Evolutionary conservation across 2,888 invertebrate species (phyloP).

Genomic region (Alcis repandata): DNA sequence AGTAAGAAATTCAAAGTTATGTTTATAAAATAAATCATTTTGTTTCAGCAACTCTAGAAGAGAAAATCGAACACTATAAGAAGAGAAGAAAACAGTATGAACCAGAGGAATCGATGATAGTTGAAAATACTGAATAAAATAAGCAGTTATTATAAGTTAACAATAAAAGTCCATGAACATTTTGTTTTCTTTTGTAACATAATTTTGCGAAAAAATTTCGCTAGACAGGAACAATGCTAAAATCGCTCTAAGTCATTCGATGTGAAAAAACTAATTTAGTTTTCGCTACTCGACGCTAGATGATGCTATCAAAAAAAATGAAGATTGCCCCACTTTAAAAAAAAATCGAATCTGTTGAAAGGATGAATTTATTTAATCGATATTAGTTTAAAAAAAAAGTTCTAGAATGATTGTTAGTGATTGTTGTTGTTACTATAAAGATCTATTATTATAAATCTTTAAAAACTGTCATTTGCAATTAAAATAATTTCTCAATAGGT

Average conservation of each 20-base stretch:
- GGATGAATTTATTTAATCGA: not conserved
- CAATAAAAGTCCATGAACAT: not conserved
- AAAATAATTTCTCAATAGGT: slow-evolving; percentile 27
- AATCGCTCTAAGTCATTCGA: not conserved
- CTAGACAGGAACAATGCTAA: not conserved
- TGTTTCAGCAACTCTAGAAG: slow-evolving; percentile 93
- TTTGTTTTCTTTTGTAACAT: not conserved
- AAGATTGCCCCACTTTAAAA: too few species aligned
- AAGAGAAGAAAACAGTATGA: slow-evolving; percentile 87
- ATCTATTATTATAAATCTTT: not conserved
- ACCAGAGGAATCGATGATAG: slow-evolving; percentile 25
- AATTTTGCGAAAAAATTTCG: too few species aligned
- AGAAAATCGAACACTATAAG: slow-evolving; percentile 91
- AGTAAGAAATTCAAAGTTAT: not conserved
- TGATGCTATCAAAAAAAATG: not conserved
- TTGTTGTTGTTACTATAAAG: too few species aligned
- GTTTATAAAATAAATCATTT: not conserved
- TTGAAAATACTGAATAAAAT: slow-evolving; percentile 10
- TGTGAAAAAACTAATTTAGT: not conserved
- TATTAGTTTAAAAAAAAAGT: too few species aligned
- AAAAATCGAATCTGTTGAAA: too few species aligned
- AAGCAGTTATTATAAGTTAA: not conserved
- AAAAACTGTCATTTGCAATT: not conserved
- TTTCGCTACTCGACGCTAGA: not conserved
- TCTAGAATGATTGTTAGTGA: too few species aligned